Evolutionary conservation across 2,113 vertebrate genomes (phyloP).

Genomic region (Rhynchopsitta pachyrhyncha): DNA sequence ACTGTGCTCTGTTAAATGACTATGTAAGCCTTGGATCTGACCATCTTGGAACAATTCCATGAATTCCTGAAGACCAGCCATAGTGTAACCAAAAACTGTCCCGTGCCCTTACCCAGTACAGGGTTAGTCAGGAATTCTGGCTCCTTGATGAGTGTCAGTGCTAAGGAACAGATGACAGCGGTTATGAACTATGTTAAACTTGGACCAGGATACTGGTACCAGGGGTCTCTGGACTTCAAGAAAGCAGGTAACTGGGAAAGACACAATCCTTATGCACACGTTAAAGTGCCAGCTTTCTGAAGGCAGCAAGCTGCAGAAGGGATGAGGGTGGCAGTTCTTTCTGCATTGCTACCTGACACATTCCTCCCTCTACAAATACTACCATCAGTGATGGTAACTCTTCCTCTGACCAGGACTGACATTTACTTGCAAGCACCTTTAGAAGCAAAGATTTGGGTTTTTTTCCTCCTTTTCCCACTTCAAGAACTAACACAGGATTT

Average conservation of each 20-base stretch:
- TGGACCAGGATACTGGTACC: background rate
- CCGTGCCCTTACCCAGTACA: background rate
- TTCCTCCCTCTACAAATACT: background rate
- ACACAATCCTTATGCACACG: fast-evolving
- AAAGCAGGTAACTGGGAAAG: background rate
- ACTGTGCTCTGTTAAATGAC: background rate
- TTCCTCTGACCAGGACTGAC: background rate
- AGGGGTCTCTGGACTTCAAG: background rate
- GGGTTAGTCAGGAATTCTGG: background rate
- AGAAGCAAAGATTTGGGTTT: background rate
- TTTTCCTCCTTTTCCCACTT: background rate
- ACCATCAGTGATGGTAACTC: background rate
- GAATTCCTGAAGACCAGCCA: background rate
- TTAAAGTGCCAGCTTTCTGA: background rate
- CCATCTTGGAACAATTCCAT: background rate
- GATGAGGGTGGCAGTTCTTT: background rate
- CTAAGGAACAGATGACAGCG: background rate
- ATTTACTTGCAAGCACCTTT: background rate
- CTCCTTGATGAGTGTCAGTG: fast-evolving
- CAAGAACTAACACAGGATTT: background rate
- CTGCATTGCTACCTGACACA: background rate
- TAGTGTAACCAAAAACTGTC: background rate
- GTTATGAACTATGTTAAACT: background rate
- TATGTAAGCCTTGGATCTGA: background rate
- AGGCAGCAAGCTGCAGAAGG: background rate